Evolutionary conservation across 1,140 invertebrate genomes (phyloP).

Genomic region (Drosophila sturtevanti): DNA sequence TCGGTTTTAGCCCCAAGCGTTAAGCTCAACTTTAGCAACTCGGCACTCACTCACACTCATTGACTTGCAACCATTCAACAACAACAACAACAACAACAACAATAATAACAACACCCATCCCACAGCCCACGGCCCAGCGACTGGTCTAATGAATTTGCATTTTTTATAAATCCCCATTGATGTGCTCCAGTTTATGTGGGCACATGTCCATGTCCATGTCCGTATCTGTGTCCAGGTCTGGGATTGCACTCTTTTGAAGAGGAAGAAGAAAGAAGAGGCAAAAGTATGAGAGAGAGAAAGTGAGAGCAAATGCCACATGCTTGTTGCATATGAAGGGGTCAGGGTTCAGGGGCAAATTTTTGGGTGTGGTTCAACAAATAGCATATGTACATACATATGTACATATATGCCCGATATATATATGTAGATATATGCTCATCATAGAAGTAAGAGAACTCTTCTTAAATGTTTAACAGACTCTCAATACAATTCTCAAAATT

Average conservation of each 20-base stretch:
- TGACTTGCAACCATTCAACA: slow-evolving; percentile 2
- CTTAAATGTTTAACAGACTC: too few relatives aligned
- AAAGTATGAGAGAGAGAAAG: background rate
- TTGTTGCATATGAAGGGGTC: slow-evolving; percentile 14
- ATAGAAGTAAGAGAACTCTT: too few relatives aligned
- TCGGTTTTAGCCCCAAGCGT: background rate
- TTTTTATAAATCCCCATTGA: slow-evolving; percentile 81
- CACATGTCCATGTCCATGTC: slow-evolving; percentile 3
- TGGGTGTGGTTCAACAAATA: background rate
- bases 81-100: too few relatives aligned
- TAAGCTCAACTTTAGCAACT: slow-evolving; percentile 5
- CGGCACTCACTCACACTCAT: slow-evolving; percentile 29
- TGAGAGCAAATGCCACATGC: background rate
- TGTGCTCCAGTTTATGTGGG: slow-evolving; percentile 60
- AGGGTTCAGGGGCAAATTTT: slow-evolving; percentile 13
- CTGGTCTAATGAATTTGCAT: slow-evolving; percentile 77
- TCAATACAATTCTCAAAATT: too few relatives aligned
- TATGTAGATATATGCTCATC: too few relatives aligned
- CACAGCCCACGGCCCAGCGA: background rate
- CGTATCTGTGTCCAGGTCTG: slow-evolving; percentile 18
- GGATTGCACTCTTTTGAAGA: slow-evolving; percentile 50
- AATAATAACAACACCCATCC: slow-evolving; percentile 5
- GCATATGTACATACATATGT: background rate
- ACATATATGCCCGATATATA: too few relatives aligned
- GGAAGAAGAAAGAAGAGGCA: background rate